phyloP scores from a whole-genome alignment of 2,888 invertebrate genomes.

The Lymantria dispar region DNA sequence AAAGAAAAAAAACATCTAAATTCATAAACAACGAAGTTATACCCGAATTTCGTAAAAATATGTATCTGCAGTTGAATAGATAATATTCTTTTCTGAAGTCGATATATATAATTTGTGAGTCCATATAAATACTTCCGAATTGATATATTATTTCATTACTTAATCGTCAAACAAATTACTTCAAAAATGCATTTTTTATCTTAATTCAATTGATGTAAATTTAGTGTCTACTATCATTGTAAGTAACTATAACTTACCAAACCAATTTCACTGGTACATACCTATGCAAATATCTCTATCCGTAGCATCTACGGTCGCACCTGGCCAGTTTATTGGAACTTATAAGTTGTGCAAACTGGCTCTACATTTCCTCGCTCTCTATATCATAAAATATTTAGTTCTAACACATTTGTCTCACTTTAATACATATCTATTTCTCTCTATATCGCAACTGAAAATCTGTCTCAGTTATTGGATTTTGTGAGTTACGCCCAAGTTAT shows the following conservation, averaged over 20 bases:
- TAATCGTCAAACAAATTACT: too few relatives aligned
- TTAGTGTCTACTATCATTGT: too few relatives aligned
- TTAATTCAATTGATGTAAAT: too few relatives aligned
- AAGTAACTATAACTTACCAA: conserved; percentile 26
- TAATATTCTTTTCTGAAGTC: too few relatives aligned
- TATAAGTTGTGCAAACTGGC: conserved; percentile 78
- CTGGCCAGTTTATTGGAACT: conserved; percentile 77
- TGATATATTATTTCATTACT: too few relatives aligned
- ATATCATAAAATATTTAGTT: conserved; percentile 48
- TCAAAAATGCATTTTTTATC: too few relatives aligned
- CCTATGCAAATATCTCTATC: conserved; percentile 69
- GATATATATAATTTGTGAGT: too few relatives aligned
- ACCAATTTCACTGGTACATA: conserved; percentile 37
- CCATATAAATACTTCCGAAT: too few relatives aligned
- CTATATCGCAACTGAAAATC: conserved; percentile 26
- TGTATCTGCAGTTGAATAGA: too few relatives aligned
- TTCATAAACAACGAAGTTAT: too few relatives aligned
- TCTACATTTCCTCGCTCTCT: conserved; percentile 35
- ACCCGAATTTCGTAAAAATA: too few relatives aligned
- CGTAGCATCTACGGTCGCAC: conserved; percentile 63
- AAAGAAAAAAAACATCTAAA: too few relatives aligned
- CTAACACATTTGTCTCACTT: conserved; percentile 47
- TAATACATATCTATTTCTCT: conserved; percentile 18
- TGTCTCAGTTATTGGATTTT: conserved; percentile 52
- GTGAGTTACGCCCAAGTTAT: conserved; percentile 32